A percentile compares a stretch with the other conserved stretches of the same genome.
Evolutionary conservation across 2,888 invertebrate genomes (phyloP).

Genomic region (Rhamnusium bicolor): DNA sequence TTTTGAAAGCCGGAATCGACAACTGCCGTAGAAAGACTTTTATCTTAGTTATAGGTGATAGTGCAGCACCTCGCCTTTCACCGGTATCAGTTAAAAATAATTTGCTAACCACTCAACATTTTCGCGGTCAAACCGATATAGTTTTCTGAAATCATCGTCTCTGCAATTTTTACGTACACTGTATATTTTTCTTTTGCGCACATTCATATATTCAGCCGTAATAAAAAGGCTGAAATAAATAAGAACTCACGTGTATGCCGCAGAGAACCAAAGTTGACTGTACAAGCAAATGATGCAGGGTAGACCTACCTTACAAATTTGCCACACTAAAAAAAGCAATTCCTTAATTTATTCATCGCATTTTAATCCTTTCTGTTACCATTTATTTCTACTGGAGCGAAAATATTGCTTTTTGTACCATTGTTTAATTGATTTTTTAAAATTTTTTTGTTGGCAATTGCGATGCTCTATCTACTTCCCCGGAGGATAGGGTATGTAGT

Average conservation of each 20-base stretch:
- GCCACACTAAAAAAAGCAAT: background rate
- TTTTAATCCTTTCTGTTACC: too few species aligned
- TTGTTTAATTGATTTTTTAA: too few species aligned
- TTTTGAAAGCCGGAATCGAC: background rate
- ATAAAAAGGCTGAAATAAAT: background rate
- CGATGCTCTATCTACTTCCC: too few species aligned
- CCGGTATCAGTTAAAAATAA: constrained; percentile 16
- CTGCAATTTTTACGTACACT: constrained; percentile 62
- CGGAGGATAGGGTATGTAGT: too few species aligned
- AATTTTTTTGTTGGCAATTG: too few species aligned
- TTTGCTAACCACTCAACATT: constrained; percentile 24
- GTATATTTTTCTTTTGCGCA: constrained; percentile 31
- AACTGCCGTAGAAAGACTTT: background rate
- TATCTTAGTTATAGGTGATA: background rate
- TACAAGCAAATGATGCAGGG: constrained; percentile 2
- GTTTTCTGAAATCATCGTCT: constrained; percentile 18
- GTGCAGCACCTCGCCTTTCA: background rate
- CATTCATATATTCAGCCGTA: background rate
- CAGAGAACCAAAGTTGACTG: background rate
- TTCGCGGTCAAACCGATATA: constrained; percentile 17
- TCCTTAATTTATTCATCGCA: too few species aligned
- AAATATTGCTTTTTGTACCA: too few species aligned
- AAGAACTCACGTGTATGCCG: background rate
- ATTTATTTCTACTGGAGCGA: too few species aligned
- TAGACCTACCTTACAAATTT: background rate